Base-by-base conservation (phyloP, 2,797 vertebrate species). In the Rhinoraja longicauda region DNA sequence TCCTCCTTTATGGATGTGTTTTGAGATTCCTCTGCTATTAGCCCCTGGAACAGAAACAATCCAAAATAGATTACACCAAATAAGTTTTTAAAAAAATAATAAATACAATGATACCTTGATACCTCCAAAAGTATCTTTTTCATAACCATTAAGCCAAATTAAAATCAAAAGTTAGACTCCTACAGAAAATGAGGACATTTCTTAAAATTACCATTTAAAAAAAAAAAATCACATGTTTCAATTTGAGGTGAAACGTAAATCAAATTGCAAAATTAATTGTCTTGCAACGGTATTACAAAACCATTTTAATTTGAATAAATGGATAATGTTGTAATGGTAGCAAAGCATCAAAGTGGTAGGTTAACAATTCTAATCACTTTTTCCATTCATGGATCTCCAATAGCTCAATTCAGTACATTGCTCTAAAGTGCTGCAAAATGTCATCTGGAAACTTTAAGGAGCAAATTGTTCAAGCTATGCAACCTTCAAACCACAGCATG, bases 11-110 rank as follows among this genome's bases (percentile, higher is more conserved):
- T 95, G 93, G 97, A 96, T 79, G 97, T 98, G 0, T 95, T 95
- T 94, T 98, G 99, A 77, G 97, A 97, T 93, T 99, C 99, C 95
- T 99, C 99, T 67, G 98, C 98, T 94, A 99, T 99, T 93, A 99
- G 97, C 94, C 99, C 99, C 99, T 99, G 93, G 32, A 94, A 92
- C 21, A 73, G 70, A n/a, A 73, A 75, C 10, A 92, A 88, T 88
- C 15, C 15, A n/a, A 13, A 72, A 9, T 81, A 24, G 81, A 39
- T 36, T 86, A 67, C n/a, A 67, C 0, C 32, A 36, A 57, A 53
- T 64, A 57, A 5, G n/a, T 39, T 72, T 90, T 90, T 67, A 36
- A 73, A 19, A 32, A 39, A 5, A 70, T 26, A 39, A 1, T 9
- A 36, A 21, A 17, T 24, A 70, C 36, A 70, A 17, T 1, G 64